Evolutionary conservation across 2,888 invertebrate species (phyloP), one percentile per base, ranked within the genome.

Genomic region (Parelbella ahira): DNA sequence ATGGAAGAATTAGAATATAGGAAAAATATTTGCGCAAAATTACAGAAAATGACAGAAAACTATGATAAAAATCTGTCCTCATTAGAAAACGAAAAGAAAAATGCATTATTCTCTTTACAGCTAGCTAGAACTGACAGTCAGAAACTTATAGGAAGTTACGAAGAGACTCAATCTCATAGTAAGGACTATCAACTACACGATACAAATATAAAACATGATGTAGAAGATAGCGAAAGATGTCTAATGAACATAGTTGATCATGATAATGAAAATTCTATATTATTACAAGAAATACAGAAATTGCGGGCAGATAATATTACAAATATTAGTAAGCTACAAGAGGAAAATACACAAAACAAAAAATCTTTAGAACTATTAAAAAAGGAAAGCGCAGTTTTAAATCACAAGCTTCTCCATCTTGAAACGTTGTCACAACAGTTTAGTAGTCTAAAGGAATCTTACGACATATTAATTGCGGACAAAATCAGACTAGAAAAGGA

Each of bases 101-200:
- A 66, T 38, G 60, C 61, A 6, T 37, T 73, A 1, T 54, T 56
- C 30, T 68, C 68, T 6, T 48, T 81, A 20, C 56, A 72, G 19
- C 30, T 73, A 42, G 72, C 70, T 6, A 68, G 56, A 48, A 63
- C 64, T 50, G 78, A 84, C 56, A 83, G 81, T 51, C 54, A 67
- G 47, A 72, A 76, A 44, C 47, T 82, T 44, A 46, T 80, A 7
- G 51, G 69, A 41, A 34, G 10, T 18, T 42, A 28, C 7, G 34
- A 42, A 7, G 27, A 9, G 7, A 3, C 10, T 7, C n/a, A 20
- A 2, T 23, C 3, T 19, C n/a, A 20, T 12, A 3, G 4, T 4
- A 15, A 15, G 4, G 6, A 25, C 1, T 8, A 6, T 32, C 6
- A 20, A 27, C 10, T 7, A 1, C 32, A 45, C 9, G 37, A 34